A percentile compares a stretch with the other conserved stretches of the same genome.
phyloP scores from a whole-genome alignment of 1,140 invertebrate genomes.

The Berghia stephanieae region DNA sequence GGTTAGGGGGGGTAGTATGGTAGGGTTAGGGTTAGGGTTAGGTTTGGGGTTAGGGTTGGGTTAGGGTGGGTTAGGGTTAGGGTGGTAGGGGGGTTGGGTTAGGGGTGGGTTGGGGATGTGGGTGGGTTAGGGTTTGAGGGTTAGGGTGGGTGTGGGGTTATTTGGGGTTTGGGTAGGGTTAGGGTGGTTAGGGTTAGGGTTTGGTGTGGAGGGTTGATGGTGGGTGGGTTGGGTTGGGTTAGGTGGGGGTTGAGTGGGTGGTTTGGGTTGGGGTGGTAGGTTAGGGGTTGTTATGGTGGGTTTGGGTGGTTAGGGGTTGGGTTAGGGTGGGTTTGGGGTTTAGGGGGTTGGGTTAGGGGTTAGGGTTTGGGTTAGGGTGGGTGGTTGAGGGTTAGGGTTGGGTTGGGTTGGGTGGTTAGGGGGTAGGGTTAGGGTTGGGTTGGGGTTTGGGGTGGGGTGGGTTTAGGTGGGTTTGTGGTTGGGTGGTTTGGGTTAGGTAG shows the following conservation, averaged over 20 bases:
- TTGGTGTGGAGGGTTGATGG: conserved; percentile 35
- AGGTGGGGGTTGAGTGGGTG: conserved; percentile 34
- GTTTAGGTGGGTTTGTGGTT: no score
- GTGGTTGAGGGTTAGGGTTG: conserved; percentile 36
- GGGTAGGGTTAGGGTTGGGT: conserved; percentile 33
- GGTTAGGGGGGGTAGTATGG: conserved; percentile 34
- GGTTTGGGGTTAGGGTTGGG: conserved; percentile 17
- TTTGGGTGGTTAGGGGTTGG: conserved; percentile 39
- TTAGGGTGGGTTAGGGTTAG: conserved; percentile 20
- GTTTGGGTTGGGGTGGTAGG: conserved; percentile 37
- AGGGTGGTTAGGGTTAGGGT: no score
- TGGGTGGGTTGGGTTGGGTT: conserved; percentile 29
- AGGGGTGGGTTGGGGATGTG: conserved; percentile 30
- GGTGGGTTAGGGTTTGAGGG: conserved; percentile 18
- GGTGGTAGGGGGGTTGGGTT: conserved; percentile 21
- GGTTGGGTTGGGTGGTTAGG: conserved; percentile 28
- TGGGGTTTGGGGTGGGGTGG: no score
- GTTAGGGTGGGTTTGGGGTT: conserved; percentile 28
- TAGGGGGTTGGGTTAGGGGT: conserved; percentile 37
- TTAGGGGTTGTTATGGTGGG: conserved; percentile 42
- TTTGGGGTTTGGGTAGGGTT: conserved; percentile 26
- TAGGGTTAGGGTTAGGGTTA: conserved; percentile 16
- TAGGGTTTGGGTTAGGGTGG: no score
- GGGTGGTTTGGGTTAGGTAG: no score
- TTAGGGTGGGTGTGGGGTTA: conserved; percentile 35